These are phyloP conservation scores for Hyppa rectilinea DNA, from an alignment of 2,888 invertebrate genomes.

Conservation along the genomic window DNA sequence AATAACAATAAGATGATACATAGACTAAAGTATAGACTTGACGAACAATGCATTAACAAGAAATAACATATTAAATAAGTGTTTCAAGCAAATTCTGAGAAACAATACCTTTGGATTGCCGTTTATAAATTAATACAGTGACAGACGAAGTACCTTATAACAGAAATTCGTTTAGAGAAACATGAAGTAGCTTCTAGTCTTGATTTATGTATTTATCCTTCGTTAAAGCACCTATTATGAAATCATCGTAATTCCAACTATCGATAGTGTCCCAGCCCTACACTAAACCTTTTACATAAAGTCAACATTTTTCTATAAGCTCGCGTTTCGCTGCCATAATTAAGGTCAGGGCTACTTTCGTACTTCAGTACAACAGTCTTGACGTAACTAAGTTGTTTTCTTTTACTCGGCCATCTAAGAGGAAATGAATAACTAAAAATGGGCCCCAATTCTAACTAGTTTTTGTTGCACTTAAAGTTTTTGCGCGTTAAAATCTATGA, in stretches of 20 bases:
- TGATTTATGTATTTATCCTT: conserved; percentile 20
- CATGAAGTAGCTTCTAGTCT: neutral
- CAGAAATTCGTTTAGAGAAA: conserved; percentile 14
- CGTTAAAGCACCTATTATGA: neutral
- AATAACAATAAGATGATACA: neutral
- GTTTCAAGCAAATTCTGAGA: neutral
- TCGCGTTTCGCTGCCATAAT: conserved; percentile 45
- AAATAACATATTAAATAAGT: neutral
- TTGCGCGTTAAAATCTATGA: conserved; percentile 34
- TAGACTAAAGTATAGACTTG: neutral
- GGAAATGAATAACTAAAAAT: conserved; percentile 33
- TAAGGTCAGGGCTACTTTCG: conserved; percentile 62
- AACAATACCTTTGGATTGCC: neutral
- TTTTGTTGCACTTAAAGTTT: conserved; percentile 43
- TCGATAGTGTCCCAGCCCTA: conserved; percentile 12
- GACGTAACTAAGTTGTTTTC: conserved; percentile 38
- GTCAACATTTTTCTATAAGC: conserved; percentile 46
- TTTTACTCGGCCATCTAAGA: conserved; percentile 25
- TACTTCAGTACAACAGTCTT: conserved; percentile 39
- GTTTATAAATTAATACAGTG: conserved; percentile 19
- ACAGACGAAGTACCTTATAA: conserved; percentile 4
- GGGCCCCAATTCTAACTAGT: neutral
- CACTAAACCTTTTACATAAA: conserved; percentile 22
- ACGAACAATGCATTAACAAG: neutral
- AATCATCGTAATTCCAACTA: conserved; percentile 2